Evolutionary conservation across 2,888 invertebrate species (phyloP).

Genomic region (Agrochola lychnidis): DNA sequence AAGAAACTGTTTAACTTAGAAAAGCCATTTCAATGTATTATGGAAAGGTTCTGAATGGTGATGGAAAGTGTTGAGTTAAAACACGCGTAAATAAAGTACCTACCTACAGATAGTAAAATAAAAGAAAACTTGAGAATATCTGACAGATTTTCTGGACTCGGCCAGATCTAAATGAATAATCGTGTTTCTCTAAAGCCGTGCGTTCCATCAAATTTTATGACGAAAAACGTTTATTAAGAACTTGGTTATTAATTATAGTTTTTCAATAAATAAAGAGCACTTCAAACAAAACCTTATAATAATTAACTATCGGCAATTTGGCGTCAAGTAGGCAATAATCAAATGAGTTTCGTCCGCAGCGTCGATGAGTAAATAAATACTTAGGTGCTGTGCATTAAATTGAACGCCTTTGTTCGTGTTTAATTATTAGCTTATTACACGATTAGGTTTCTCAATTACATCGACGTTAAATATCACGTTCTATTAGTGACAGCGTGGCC

Average conservation of each 20-base stretch:
- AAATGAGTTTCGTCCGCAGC: background rate
- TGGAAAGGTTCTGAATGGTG: conserved; percentile 18
- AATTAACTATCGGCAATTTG: no score
- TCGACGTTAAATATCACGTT: background rate
- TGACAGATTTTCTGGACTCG: background rate
- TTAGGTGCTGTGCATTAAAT: background rate
- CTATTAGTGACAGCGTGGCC: background rate
- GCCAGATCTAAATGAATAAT: background rate
- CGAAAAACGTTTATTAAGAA: background rate
- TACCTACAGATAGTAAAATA: background rate
- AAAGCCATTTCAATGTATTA: conserved; percentile 49
- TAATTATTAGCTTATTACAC: background rate
- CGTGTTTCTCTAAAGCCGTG: background rate
- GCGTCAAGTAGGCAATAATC: background rate
- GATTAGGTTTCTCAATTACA: background rate
- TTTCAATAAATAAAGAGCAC: background rate
- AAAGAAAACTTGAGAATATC: background rate
- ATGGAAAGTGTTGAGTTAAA: conserved; percentile 15
- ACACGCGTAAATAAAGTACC: background rate
- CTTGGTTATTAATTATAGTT: background rate
- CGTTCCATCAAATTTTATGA: background rate
- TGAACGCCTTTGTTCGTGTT: background rate
- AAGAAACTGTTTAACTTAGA: conserved; percentile 53
- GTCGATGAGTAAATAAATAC: background rate
- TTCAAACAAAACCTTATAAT: background rate